These are phyloP conservation scores for Dufourea novaeangliae DNA, from an alignment of 1,140 invertebrate genomes.

Conservation along the genomic window DNA sequence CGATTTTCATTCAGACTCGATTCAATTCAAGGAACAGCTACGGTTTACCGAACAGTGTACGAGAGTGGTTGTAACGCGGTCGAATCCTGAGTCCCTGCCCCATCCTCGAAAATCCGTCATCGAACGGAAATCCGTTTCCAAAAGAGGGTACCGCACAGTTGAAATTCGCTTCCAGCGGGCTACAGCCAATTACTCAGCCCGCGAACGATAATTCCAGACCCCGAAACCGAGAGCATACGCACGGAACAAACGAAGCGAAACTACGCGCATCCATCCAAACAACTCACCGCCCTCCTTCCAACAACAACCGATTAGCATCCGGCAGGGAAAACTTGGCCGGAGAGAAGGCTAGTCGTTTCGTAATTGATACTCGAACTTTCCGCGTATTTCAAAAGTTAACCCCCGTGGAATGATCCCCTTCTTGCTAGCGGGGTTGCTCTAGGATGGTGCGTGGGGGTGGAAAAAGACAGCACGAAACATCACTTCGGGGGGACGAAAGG, in stretches of 20 bases:
- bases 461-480: background rate
- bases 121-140: no score
- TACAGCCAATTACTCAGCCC: constrained; percentile 17
- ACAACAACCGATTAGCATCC: background rate
- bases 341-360: background rate
- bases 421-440: background rate
- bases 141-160: background rate
- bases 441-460: background rate
- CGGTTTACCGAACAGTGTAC: no score
- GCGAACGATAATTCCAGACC: background rate
- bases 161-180: background rate
- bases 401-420: background rate
- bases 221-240: background rate
- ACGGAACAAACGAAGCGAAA: constrained; percentile 15
- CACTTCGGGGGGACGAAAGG: background rate
- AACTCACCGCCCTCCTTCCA: background rate
- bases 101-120: no score
- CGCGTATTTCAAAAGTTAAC: constrained; percentile 6
- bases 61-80: no score
- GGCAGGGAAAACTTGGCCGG: background rate
- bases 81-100: no score
- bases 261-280: no score
- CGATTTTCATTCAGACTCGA: no score
- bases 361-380: constrained; percentile 16
- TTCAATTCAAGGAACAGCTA: no score